Conservation (phyloP, 2,797 vertebrate species). For the Lutra lutra region DNA sequence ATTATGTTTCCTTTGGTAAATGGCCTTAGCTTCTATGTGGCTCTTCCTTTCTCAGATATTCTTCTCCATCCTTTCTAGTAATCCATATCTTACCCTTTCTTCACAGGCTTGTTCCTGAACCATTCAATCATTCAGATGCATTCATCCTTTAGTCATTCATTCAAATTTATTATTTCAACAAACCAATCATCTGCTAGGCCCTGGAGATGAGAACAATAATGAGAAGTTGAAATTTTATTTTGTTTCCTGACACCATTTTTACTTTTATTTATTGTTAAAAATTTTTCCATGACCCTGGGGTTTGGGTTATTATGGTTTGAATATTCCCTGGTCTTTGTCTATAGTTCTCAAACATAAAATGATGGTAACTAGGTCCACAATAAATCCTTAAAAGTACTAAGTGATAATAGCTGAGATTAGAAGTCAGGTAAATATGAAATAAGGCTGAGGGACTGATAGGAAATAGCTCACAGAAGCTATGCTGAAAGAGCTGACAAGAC, state of each 20-base stretch:
- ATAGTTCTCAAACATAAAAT: neutral
- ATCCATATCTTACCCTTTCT: neutral
- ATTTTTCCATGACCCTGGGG: neutral
- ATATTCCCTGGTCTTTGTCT: neutral
- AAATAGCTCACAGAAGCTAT: neutral
- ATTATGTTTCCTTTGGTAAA: constrained; percentile 12
- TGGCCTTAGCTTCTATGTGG: neutral
- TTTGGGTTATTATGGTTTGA: neutral
- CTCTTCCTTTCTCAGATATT: neutral
- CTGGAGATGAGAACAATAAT: neutral
- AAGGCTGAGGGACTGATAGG: neutral
- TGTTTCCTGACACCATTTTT: neutral
- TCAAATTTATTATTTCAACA: constrained; percentile 14
- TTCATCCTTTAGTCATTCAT: neutral
- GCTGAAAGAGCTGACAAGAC: neutral
- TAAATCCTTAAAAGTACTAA: constrained; percentile 32
- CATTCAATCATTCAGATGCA: neutral
- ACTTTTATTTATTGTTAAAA: neutral
- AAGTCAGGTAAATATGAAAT: neutral
- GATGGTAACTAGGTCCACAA: neutral
- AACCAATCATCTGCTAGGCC: neutral
- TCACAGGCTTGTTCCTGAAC: neutral
- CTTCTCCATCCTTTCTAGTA: neutral
- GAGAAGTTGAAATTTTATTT: neutral
- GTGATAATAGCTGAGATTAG: neutral